phyloP scores from a whole-genome alignment of 1,140 invertebrate species.

The Mizuhopecten yessoensis region DNA sequence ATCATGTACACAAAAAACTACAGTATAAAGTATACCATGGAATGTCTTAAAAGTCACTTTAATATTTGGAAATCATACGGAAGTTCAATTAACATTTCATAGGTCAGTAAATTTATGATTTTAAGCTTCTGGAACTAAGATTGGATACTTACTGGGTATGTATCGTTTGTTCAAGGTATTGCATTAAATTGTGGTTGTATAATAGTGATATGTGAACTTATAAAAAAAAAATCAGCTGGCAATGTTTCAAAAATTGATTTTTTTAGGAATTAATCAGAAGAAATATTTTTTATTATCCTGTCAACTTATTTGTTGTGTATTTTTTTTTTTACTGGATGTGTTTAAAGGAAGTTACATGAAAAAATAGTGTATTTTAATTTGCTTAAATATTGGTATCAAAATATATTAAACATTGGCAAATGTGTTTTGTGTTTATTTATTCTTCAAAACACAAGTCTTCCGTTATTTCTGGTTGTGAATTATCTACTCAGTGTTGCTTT shows the following conservation, averaged over 20 bases:
- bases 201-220: neutral
- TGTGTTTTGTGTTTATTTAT: neutral
- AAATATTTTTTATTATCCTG: neutral
- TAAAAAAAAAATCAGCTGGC: neutral
- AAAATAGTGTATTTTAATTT: neutral
- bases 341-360: no score
- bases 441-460: neutral
- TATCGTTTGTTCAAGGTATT: neutral
- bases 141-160: neutral
- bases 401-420: neutral
- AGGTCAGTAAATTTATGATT: no score
- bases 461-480: no score
- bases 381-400: neutral
- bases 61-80: neutral
- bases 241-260: neutral
- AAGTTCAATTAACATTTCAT: no score
- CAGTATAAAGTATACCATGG: constrained; percentile 25
- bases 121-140: neutral
- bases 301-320: neutral
- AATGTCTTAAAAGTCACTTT: neutral
- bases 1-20: neutral
- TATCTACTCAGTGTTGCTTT: no score
- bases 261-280: neutral
- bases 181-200: neutral
- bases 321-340: no score